Percentiles rank a stretch among this genome's conserved stretches.
These are phyloP conservation scores for Cheilosia urbana DNA, from an alignment of 2,888 invertebrate species.

Conservation along the genomic window DNA sequence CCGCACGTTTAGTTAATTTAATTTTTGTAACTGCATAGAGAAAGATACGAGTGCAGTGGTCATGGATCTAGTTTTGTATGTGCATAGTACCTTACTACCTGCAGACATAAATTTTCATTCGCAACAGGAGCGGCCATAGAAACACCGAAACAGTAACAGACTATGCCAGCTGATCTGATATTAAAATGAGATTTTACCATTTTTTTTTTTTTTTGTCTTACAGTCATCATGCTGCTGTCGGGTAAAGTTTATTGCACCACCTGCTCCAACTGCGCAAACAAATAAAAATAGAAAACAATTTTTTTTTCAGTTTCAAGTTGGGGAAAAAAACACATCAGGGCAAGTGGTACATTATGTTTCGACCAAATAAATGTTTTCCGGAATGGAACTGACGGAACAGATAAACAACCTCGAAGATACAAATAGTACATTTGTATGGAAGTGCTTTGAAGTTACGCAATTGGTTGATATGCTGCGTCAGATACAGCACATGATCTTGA, in stretches of 20 bases:
- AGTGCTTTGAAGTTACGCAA: too few species aligned
- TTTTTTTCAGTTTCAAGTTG: background rate
- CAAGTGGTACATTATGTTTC: too few species aligned
- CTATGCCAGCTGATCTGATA: conserved; percentile 57
- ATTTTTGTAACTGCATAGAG: background rate
- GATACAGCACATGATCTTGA: too few species aligned
- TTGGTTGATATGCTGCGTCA: too few species aligned
- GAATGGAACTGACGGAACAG: too few species aligned
- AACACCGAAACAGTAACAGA: conserved; percentile 38
- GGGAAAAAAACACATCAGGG: too few species aligned
- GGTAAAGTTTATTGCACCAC: conserved; percentile 66
- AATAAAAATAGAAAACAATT: conserved; percentile 3
- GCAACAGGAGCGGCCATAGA: conserved; percentile 12
- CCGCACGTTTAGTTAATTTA: conserved; percentile 6
- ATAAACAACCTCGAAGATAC: too few species aligned
- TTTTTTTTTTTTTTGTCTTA: conserved; percentile 17
- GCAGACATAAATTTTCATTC: conserved; percentile 16
- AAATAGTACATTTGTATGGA: too few species aligned
- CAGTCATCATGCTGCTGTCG: conserved; percentile 32
- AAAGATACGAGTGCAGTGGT: too few species aligned
- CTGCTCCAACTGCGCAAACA: conserved; percentile 56
- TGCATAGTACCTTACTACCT: background rate
- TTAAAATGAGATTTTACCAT: conserved; percentile 48
- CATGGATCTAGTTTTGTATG: background rate
- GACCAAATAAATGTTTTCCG: too few species aligned